Base-by-base conservation (phyloP, 2,113 vertebrate genomes). In the Grantiella picta region DNA sequence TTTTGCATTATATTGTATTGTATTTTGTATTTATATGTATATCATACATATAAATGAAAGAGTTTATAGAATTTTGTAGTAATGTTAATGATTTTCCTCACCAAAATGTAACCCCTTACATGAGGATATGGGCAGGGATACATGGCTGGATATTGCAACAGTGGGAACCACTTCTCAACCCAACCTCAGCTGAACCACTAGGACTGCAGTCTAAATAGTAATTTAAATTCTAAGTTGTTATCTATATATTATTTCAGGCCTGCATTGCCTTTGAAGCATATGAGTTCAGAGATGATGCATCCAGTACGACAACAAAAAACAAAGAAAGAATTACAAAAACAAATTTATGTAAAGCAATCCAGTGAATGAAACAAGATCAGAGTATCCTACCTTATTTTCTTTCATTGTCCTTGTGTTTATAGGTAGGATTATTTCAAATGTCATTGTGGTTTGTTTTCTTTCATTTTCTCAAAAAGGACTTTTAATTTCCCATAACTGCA, bases 391-490 rank as follows among this genome's bases (percentile, higher is more conserved):
- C 1, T 52, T 89, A 45, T 36, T 81, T 73, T 21, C 4, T 49
- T 15, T 12, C 5, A 5, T 12, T 85, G 1, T 29, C 80, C 12
- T 57, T 52, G 1, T 45, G 4, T 44, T 79, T 64, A 16, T 56
- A n/a, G 7, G 2, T 36, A 28, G 1, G 3, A 0, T 20, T 47
- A 65, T 42, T 64, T n/a, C 25, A 33, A 9, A 35, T 0, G 0
- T 18, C 7, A 52, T 23, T 69, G 15, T 38, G 5, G 4, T 21
- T 15, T 17, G 11, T 27, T 22, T n/a, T 63, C 45, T 31, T n/a
- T 18, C 5, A 3, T 60, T 71, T 82, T 33, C 33, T 69, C 28
- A 66, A 49, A 89, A 83, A 19, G 7, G 22, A 13, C 7, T 25
- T 64, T 72, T 72, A 42, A 33, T 89, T 84, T 65, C 14, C 18